Evolutionary conservation across 64 coral and sea anemone genomes (phyloP).

Genomic region (Porites lutea): DNA sequence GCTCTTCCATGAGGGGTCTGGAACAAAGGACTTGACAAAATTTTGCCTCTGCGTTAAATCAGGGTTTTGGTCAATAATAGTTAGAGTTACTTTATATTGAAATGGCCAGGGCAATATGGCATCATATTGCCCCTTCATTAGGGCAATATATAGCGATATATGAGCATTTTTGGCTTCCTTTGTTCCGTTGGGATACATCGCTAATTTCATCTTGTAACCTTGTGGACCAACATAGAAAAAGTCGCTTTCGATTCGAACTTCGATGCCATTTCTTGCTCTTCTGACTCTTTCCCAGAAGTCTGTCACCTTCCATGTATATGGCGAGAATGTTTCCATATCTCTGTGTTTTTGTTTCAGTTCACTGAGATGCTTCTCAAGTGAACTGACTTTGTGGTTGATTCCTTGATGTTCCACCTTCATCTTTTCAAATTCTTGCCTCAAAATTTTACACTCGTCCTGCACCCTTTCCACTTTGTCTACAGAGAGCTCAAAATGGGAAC

Average conservation of each 20-base stretch:
- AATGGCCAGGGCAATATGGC: conserved; percentile 40
- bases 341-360: conserved; percentile 7
- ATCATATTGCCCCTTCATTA: conserved; percentile 35
- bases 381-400: conserved; percentile 1
- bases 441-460: conserved; percentile 24
- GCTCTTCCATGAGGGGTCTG: conserved; percentile 28
- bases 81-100: conserved; percentile 20
- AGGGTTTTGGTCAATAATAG: conserved; percentile 31
- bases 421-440: conserved; percentile 27
- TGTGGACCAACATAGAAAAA: conserved; percentile 21
- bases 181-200: conserved; percentile 48
- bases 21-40: conserved; percentile 26
- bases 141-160: conserved; percentile 46
- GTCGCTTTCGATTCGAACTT: conserved; percentile 28
- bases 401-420: not conserved
- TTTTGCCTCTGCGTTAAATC: conserved; percentile 18
- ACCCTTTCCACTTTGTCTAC: conserved; percentile 10
- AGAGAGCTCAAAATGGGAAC: conserved; percentile 38
- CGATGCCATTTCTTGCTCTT: conserved; percentile 8
- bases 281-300: conserved; percentile 43
- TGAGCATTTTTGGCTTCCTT: conserved; percentile 41
- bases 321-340: conserved; percentile 7
- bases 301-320: conserved; percentile 38
- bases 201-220: conserved; percentile 50
- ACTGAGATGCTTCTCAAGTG: not conserved